These are phyloP conservation scores for Philhelius pedissequus DNA, from an alignment of 2,888 invertebrate genomes.

Conservation along the genomic window DNA sequence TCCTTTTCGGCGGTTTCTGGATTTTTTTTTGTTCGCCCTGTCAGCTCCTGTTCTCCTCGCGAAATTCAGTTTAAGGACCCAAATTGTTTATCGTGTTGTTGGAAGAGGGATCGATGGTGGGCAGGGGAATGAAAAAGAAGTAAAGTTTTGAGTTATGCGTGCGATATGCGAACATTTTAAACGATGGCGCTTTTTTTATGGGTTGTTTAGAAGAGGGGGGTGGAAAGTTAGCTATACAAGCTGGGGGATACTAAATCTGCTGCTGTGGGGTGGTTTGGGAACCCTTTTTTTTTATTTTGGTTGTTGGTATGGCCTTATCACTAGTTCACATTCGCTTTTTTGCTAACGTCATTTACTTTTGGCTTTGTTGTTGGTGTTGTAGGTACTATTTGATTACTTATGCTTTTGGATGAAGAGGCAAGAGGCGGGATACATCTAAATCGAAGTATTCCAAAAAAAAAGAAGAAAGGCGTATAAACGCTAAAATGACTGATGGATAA, in stretches of 20 bases:
- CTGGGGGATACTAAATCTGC: background rate
- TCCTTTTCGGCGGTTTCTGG: slow-evolving; percentile 55
- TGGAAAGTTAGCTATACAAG: slow-evolving; percentile 4
- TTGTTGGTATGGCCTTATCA: slow-evolving; percentile 54
- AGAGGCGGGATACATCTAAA: slow-evolving; percentile 8
- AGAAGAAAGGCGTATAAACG: slow-evolving; percentile 63
- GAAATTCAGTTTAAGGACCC: background rate
- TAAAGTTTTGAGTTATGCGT: slow-evolving; percentile 68
- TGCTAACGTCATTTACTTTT: slow-evolving; percentile 62
- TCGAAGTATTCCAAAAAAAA: background rate
- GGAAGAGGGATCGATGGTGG: background rate
- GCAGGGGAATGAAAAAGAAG: background rate
- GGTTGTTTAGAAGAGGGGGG: slow-evolving; percentile 44
- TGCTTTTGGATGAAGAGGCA: slow-evolving; percentile 30
- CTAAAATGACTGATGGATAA: slow-evolving; percentile 62
- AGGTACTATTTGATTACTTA: slow-evolving; percentile 64
- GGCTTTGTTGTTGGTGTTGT: slow-evolving; percentile 60
- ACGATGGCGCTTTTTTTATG: slow-evolving; percentile 66
- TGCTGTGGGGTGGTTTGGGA: slow-evolving; percentile 14
- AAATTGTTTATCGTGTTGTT: background rate
- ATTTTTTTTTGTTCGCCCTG: slow-evolving; percentile 15
- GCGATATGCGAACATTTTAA: slow-evolving; percentile 66
- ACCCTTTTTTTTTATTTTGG: slow-evolving; percentile 45
- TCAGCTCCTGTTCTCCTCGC: background rate
- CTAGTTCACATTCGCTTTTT: slow-evolving; percentile 61